phyloP scores from a whole-genome alignment of 2,888 invertebrate genomes.

The Phlogophora meticulosa region DNA sequence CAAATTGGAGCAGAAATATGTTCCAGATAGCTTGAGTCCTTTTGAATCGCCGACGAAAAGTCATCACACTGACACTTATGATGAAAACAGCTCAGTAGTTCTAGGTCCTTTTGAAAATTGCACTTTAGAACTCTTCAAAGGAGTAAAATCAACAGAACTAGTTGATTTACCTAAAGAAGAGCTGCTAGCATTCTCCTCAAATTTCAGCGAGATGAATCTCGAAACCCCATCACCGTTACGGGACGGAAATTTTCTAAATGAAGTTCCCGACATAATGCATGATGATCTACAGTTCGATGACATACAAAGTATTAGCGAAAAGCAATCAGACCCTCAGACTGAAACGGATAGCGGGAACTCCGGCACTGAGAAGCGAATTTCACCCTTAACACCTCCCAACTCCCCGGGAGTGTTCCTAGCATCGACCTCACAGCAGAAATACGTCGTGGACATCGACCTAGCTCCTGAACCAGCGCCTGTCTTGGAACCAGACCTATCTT shows the following conservation, averaged over 20 bases:
- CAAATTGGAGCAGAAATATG: slow-evolving; percentile 80
- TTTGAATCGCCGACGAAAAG: slow-evolving; percentile 88
- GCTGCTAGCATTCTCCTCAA: slow-evolving; percentile 89
- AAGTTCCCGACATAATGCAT: slow-evolving; percentile 85
- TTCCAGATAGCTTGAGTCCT: slow-evolving; percentile 82
- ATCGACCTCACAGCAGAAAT: slow-evolving; percentile 83
- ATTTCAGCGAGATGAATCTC: slow-evolving; percentile 88
- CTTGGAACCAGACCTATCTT: slow-evolving; percentile 66
- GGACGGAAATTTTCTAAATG: slow-evolving; percentile 86
- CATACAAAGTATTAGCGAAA: slow-evolving; percentile 77
- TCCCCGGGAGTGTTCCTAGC: slow-evolving; percentile 85
- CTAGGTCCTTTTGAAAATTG: slow-evolving; percentile 91
- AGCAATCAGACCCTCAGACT: slow-evolving; percentile 71
- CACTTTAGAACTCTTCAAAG: slow-evolving; percentile 88
- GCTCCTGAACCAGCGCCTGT: slow-evolving; percentile 63
- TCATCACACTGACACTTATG: slow-evolving; percentile 86
- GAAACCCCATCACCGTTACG: slow-evolving; percentile 88
- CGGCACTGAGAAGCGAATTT: slow-evolving; percentile 81
- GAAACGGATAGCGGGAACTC: slow-evolving; percentile 75
- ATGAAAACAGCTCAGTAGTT: slow-evolving; percentile 90
- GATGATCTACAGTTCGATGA: slow-evolving; percentile 83
- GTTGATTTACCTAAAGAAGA: slow-evolving; percentile 87
- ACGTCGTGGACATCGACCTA: slow-evolving; percentile 83
- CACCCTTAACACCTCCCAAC: slow-evolving; percentile 86
- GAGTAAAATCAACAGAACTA: slow-evolving; percentile 85